Base-by-base conservation (phyloP, 2,888 invertebrate genomes). In the Entomobrya multifasciata region DNA sequence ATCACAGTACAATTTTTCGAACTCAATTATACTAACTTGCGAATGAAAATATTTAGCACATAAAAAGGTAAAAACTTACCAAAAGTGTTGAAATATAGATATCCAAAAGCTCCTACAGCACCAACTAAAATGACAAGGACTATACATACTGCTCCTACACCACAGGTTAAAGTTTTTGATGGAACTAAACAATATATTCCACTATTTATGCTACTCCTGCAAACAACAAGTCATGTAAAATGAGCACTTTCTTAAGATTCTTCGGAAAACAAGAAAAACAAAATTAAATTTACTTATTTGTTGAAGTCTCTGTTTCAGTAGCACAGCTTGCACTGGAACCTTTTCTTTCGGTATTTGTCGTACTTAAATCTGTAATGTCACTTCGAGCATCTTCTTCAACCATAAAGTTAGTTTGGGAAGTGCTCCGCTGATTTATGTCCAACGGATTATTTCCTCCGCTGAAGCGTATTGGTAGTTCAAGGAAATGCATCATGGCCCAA, bases 401-500 rank as follows among this genome's bases (percentile, higher is more conserved):
- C 17, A 83, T 83, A 49, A 89, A 89, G 74, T 87, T 88, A 13
- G 85, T 81, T 49, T 86, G 86, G 17, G 89, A 88, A 20, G 81
- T 70, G 22, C 78, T 70, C 17, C 89, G 55, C 5, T 67, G 76
- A n/a, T 67, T 52, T 36, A 44, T 41, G 10, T 86, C 86, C 65
- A 72, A 65, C 20, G 79, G 57, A 22, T 17, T 62, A 30, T 17
- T 72, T 36, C 62, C 76, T 15, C 60, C 72, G 15, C 67, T 27
- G n/a, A 55, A 62, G 13, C 86, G 82, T 10, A 83, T 67, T 1
- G 89, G 89, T 8, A 86, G 49, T 55, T 89, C 88, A 6, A 89
- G 82, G 60, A 89, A 88, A 79, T 88, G 88, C 89, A 89, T 89
- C 25, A 36, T 36, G n/a, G n/a, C n/a, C n/a, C n/a, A n/a, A n/a